A percentile compares a stretch with the other conserved stretches of the same genome.
Conservation (phyloP, 2,797 vertebrate species). For the Leptodactylus fallax region DNA sequence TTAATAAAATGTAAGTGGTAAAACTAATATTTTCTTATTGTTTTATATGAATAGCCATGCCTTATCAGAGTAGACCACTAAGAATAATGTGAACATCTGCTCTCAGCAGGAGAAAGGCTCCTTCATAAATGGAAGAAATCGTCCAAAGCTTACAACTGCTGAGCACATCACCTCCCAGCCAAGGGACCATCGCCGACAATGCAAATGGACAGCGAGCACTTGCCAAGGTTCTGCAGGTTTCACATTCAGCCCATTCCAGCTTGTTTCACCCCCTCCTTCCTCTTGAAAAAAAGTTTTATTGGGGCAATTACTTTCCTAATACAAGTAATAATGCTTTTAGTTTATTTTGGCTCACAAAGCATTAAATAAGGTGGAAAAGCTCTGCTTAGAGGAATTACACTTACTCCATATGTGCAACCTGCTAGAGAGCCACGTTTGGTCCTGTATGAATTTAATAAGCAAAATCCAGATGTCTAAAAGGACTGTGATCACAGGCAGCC, state of each 20-base stretch:
- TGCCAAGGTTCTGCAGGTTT: conserved; percentile 55
- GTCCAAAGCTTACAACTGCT: conserved; percentile 17
- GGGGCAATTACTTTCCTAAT: conserved; percentile 59
- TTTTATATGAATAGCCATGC: not conserved
- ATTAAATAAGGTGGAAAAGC: conserved; percentile 52
- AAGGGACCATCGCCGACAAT: conserved; percentile 23
- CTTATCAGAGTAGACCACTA: not conserved
- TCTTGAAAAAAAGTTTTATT: conserved; percentile 46
- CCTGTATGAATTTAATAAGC: conserved; percentile 41
- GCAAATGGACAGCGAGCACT: not conserved
- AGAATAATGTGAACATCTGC: conserved; percentile 3
- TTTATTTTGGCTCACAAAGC: conserved; percentile 53
- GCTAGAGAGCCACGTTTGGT: conserved; percentile 25
- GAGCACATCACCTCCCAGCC: conserved; percentile 25
- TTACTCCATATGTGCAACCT: conserved; percentile 51
- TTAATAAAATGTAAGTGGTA: not conserved
- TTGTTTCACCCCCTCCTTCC: conserved; percentile 41
- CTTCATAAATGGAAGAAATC: conserved; percentile 30
- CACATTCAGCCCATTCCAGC: conserved; percentile 29
- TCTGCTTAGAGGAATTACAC: conserved; percentile 40
- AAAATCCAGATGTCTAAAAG: conserved; percentile 47
- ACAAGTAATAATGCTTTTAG: conserved; percentile 56
- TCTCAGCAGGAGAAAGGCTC: not conserved
- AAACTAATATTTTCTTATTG: not conserved
- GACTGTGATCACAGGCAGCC: not conserved